Base-by-base conservation (phyloP, 1,140 invertebrate genomes). In the Brachionus angularis region DNA sequence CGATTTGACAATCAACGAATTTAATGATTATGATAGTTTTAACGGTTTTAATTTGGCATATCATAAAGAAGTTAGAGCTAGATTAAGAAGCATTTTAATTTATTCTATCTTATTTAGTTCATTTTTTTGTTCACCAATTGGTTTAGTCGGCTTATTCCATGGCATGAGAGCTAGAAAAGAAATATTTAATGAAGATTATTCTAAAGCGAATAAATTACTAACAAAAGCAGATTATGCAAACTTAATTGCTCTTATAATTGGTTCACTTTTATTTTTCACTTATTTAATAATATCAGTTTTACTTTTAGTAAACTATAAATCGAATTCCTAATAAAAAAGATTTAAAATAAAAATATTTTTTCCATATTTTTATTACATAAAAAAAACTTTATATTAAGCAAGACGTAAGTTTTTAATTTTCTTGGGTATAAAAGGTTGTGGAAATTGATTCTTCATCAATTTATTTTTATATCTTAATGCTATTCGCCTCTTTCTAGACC, bases 371-470 rank as follows among this genome's bases (percentile, higher is more conserved):
- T n/a, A n/a, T n/a, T n/a, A n/a, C n/a, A n/a, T n/a, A 42, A 16
- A 42, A 42, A 42, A 42, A 42, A 42, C 16, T 42, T 16, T 10
- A 31, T 7, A 10, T 29, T 36, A 67, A 47, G 62, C 62, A 49
- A 67, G 62, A 29, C 62, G 62, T 67, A 67, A 47, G 47, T 67
- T 67, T 31, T 50, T 46, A 42, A 67, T 67, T 21, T 31, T 67
- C 18, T 67, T 47, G 8, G 62, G 62, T 31, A 67, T 67, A 31
- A 67, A 67, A 4, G 62, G 62, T 47, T 67, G 14, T 3, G 62
- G 62, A 25, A 47, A 67, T 50, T 67, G 29, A 18, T 67, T 67
- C 10, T 29, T 67, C 62, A 67, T 67, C 23, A 67, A 21, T 34
- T 67, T 67, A 42, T 67, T 67, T 25, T 67, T 47, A 27, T 67